Evolutionary conservation across 2,113 vertebrate species (phyloP).

Genomic region (Abramis brama): DNA sequence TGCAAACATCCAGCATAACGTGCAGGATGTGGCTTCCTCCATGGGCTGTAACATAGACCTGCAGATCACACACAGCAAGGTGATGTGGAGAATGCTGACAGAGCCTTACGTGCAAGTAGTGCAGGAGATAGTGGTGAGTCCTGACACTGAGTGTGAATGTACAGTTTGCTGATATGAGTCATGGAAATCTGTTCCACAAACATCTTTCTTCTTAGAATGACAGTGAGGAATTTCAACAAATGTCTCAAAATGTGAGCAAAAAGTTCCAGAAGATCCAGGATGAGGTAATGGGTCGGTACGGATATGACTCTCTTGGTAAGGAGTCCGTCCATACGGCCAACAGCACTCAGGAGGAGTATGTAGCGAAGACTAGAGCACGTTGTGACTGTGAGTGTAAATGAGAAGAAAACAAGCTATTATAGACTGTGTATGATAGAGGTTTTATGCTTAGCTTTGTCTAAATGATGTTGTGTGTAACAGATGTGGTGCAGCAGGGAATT

Average conservation of each 20-base stretch:
- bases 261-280: conserved; percentile 77
- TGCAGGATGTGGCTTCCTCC: conserved; percentile 76
- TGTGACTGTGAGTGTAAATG: conserved; percentile 80
- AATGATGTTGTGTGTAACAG: conserved; percentile 65
- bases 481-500: conserved; percentile 73
- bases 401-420: not conserved
- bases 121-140: conserved; percentile 76
- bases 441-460: not conserved
- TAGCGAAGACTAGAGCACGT: conserved; percentile 78
- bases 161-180: not conserved
- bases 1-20: conserved; percentile 80
- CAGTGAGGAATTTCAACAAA: conserved; percentile 58
- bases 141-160: conserved; percentile 42
- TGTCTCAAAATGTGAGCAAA: conserved; percentile 62
- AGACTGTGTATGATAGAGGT: not conserved
- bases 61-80: conserved; percentile 80
- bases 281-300: conserved; percentile 74
- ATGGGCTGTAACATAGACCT: conserved; percentile 85
- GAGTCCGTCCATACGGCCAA: conserved; percentile 37
- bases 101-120: conserved; percentile 69
- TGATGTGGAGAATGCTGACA: conserved; percentile 75
- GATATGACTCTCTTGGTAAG: conserved; percentile 61
- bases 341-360: conserved; percentile 79
- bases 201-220: conserved; percentile 62
- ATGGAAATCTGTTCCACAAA: not conserved